Evolutionary conservation across 2,888 invertebrate genomes (phyloP), one percentile per base, ranked within the genome.

Genomic region (Pristionchus maxplancki): DNA sequence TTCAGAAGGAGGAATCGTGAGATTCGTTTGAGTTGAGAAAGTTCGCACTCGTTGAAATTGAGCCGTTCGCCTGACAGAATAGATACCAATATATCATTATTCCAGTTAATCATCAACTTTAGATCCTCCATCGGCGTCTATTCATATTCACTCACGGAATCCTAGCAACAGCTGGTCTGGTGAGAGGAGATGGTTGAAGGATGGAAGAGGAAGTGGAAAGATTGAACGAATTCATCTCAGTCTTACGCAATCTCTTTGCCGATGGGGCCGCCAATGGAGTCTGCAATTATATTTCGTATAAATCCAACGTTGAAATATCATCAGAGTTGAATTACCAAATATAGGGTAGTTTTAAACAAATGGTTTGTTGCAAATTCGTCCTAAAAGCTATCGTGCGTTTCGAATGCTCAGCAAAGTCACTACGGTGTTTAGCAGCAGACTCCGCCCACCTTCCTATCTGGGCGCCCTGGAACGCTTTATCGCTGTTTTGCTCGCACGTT

Each of bases 231-330:
- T 24, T 28, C 9, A 6, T 24, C 20, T 50, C 81, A 11, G 28
- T 48, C 20, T 11, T 11, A 6, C 82, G 50, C 8, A 83, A 9
- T 83, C 82, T 50, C 37, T 83, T 83, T 28, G 82, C 50, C 11
- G 82, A 83, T 40, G 82, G 82, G 20, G 82, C 82, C n/a, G 82
- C 24, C 58, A 53, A 83, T 24, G 82, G 82, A 83, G 82, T 83
- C 82, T 83, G 53, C 4, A 82, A 48, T 48, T 11, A 81, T 0
- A 37, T 40, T 24, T n/a, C n/a, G n/a, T n/a, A n/a, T n/a, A n/a
- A n/a, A n/a, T n/a, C n/a, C n/a, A n/a, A n/a, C n/a, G n/a, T n/a
- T n/a, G n/a, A n/a, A n/a, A n/a, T n/a, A n/a, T n/a, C n/a, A n/a
- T n/a, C n/a, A n/a, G n/a, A n/a, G n/a, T n/a, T n/a, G n/a, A n/a